Evolutionary conservation across 2,113 vertebrate genomes (phyloP).

Genomic region (Nycticryphes semicollaris): DNA sequence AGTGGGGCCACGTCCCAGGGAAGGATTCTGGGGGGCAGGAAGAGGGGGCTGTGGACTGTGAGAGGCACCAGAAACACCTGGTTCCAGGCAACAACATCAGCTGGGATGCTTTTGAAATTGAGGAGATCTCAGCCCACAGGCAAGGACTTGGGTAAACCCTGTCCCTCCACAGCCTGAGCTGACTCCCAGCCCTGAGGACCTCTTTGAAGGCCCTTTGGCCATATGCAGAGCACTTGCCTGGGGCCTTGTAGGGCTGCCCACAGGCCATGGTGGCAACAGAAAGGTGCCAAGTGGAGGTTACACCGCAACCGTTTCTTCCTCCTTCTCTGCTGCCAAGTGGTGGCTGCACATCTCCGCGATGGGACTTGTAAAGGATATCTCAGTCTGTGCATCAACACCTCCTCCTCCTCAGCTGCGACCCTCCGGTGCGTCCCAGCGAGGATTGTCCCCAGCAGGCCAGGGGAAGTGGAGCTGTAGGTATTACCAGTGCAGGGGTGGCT

Average conservation of each 20-base stretch:
- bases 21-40: neutral
- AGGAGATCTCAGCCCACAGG: neutral
- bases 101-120: neutral
- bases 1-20: rapidly evolving
- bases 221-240: rapidly evolving
- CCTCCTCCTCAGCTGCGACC: neutral
- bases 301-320: rapidly evolving
- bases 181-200: neutral
- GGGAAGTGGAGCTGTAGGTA: neutral
- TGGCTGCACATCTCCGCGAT: rapidly evolving
- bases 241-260: neutral
- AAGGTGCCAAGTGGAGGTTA: neutral
- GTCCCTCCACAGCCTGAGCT: rapidly evolving
- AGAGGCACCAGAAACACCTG: neutral
- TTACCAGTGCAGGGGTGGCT: neutral
- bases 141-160: neutral
- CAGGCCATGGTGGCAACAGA: neutral
- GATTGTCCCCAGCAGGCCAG: neutral
- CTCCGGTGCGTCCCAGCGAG: neutral
- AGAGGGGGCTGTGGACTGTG: neutral
- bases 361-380: neutral
- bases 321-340: rapidly evolving
- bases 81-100: neutral
- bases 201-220: neutral
- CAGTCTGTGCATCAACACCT: neutral